A percentile compares a stretch with the other conserved stretches of the same genome.
Evolutionary conservation across 2,888 invertebrate species (phyloP).

Genomic region (Drosophila neutralis): DNA sequence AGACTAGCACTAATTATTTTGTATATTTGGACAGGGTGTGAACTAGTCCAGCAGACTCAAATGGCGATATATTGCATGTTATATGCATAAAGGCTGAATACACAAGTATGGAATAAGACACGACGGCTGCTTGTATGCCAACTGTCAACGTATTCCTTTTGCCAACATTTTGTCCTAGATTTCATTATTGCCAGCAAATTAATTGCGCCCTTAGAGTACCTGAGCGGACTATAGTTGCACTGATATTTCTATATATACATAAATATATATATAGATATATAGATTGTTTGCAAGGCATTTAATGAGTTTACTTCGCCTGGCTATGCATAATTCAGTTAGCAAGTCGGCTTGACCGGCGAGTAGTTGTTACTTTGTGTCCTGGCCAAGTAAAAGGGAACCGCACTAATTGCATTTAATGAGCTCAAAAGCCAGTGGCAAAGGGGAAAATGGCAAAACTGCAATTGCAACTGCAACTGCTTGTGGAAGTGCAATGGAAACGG

Average conservation of each 20-base stretch:
- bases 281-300: conserved; percentile 9
- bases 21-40: not conserved
- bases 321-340: conserved; percentile 70
- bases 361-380: conserved; percentile 31
- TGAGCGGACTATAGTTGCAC: conserved; percentile 20
- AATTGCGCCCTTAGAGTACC: conserved; percentile 60
- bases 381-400: conserved; percentile 38
- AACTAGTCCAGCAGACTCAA: not conserved
- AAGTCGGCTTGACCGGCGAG: conserved; percentile 51
- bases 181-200: conserved; percentile 79
- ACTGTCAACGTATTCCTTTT: conserved; percentile 76
- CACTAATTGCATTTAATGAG: conserved; percentile 65
- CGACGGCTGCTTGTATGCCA: conserved; percentile 30
- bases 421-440: conserved; percentile 32
- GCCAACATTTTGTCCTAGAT: conserved; percentile 77
- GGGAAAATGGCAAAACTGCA: conserved; percentile 1
- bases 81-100: conserved; percentile 39
- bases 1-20: not conserved
- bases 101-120: conserved; percentile 9
- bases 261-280: not conserved
- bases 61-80: not conserved
- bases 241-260: conserved; percentile 3
- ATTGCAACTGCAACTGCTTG: conserved; percentile 34
- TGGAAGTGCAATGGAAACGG: conserved; percentile 41
- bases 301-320: conserved; percentile 20